Conservation (phyloP, 2,113 vertebrate species). For the Tragelaphus imberbis region DNA sequence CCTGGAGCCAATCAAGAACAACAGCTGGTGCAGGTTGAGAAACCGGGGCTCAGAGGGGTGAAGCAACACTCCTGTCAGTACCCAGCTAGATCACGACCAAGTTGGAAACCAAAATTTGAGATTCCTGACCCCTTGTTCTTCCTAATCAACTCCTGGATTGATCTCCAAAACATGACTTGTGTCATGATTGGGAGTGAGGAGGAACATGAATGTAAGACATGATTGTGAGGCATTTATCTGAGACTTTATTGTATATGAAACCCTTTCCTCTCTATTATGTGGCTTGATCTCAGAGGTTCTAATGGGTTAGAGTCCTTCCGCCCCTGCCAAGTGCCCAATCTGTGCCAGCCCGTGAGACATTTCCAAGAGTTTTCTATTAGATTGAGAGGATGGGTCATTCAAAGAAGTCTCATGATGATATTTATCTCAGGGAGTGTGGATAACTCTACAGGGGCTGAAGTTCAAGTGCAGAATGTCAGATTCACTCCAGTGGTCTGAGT, state of each 20-base stretch:
- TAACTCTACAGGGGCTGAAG: background rate
- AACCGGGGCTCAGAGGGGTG: background rate
- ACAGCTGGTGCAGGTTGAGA: background rate
- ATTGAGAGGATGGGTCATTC: background rate
- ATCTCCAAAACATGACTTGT: background rate
- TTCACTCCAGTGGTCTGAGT: background rate
- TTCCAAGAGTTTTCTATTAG: background rate
- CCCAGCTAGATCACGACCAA: background rate
- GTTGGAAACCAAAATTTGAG: too few species aligned
- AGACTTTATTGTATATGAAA: background rate
- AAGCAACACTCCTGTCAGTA: rapidly evolving
- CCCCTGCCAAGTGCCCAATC: background rate
- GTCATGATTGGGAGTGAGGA: background rate
- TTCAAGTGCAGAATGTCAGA: background rate
- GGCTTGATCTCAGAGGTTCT: background rate
- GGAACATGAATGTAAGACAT: background rate
- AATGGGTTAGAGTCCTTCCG: background rate
- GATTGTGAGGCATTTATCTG: background rate
- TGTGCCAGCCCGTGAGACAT: background rate
- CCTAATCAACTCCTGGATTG: background rate
- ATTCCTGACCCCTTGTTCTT: background rate
- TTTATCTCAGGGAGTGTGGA: background rate
- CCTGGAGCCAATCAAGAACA: background rate
- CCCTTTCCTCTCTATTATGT: background rate
- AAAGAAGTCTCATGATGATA: background rate